phyloP scores from a whole-genome alignment of 2,113 vertebrate genomes.

The Propithecus coquereli region DNA sequence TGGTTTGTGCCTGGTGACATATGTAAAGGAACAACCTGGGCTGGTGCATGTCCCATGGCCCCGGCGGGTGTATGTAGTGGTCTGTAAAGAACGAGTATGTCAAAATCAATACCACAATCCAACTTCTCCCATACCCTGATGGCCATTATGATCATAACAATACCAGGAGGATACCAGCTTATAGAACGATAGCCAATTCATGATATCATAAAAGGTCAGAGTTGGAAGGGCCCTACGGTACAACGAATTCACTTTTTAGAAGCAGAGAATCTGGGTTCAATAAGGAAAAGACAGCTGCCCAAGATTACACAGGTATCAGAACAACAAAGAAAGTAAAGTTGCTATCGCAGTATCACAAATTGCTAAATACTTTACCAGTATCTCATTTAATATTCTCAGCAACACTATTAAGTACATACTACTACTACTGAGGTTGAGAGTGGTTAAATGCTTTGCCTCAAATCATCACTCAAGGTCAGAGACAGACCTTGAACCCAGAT shows the following conservation, averaged over 20 bases:
- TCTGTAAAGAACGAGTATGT: slow-evolving; percentile 77
- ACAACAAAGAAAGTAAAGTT: not conserved
- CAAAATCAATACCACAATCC: not conserved
- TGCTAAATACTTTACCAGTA: not conserved
- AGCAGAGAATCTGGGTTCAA: not conserved
- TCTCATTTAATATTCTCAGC: not conserved
- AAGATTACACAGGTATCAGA: not conserved
- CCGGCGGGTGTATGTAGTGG: slow-evolving; percentile 94
- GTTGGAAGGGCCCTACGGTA: not conserved
- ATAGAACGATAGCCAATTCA: not conserved
- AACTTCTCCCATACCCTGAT: not conserved
- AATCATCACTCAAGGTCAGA: not conserved
- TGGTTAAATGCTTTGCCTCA: not conserved
- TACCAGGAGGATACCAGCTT: not conserved
- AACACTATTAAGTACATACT: not conserved
- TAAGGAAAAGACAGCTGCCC: not conserved
- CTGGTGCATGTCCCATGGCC: slow-evolving; percentile 94
- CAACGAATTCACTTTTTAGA: slow-evolving; percentile 8
- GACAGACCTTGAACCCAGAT: not conserved
- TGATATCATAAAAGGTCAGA: not conserved
- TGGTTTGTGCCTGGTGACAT: slow-evolving; percentile 97
- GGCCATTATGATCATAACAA: not conserved
- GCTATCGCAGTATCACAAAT: not conserved
- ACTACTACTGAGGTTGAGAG: not conserved
- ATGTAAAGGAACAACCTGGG: slow-evolving; percentile 93